Evolutionary conservation across 2,888 invertebrate genomes (phyloP).

Genomic region (Imbricaverruca yamaguchii): DNA sequence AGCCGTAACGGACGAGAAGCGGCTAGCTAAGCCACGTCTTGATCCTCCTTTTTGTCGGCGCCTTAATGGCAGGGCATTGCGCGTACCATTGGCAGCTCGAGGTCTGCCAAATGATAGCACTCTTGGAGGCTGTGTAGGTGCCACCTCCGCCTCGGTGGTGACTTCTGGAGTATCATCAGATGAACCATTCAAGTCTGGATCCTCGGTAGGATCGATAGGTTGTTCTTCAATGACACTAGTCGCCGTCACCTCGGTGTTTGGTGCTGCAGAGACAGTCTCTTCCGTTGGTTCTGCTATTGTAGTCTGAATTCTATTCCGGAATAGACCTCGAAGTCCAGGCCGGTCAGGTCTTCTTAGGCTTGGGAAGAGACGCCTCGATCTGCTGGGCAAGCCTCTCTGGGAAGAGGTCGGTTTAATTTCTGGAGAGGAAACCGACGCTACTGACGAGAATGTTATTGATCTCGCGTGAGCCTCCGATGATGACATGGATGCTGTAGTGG

Average conservation of each 20-base stretch:
- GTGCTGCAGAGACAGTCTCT: neutral
- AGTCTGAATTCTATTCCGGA: neutral
- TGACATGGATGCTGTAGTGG: neutral
- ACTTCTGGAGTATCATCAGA: neutral
- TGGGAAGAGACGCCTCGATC: neutral
- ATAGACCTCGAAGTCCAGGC: neutral
- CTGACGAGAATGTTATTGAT: too few species aligned
- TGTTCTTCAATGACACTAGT: neutral
- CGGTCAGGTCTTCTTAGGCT: neutral
- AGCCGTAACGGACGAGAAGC: neutral
- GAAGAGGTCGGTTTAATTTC: neutral
- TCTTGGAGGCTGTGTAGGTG: neutral
- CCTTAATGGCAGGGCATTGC: neutral
- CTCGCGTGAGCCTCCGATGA: too few species aligned
- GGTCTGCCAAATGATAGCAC: conserved; percentile 4
- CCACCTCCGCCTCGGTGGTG: neutral
- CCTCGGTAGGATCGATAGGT: neutral
- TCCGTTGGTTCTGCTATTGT: neutral
- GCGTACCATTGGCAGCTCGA: neutral
- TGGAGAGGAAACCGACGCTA: too few species aligned
- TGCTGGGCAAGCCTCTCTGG: neutral
- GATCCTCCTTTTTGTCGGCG: neutral
- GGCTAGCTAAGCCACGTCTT: neutral
- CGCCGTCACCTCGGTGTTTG: neutral
- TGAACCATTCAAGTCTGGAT: neutral